Base-by-base conservation (phyloP, 23 tunicate species). In the Styela clava region DNA sequence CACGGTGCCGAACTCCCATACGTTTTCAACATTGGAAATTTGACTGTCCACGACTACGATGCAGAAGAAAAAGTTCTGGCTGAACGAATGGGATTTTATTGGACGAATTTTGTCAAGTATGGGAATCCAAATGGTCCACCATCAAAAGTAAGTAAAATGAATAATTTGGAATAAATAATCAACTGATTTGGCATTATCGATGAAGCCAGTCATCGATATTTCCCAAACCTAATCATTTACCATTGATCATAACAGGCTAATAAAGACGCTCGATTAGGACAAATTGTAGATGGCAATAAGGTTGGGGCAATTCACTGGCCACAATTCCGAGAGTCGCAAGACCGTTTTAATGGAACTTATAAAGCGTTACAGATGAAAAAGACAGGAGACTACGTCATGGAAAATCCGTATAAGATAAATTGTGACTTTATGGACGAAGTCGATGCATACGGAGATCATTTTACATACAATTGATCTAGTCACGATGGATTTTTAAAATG, bases 1-100 rank as follows among this genome's bases (percentile, higher is more conserved):
- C 94, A 88, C 31, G 87, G 84, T 9, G 93, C 87, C 2, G 93
- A 88, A 52, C 52, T 88, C 24, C 89, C 87, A 2, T 88, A 88
- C 36, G 25, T 88, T 31, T 88, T 88, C 37, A 63, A 73, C 52
- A 84, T 88, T 30, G 93, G 69, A 28, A 64, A 61, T 16, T 61
- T 88, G 34, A 88, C 87, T 12, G 69, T n/a, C 2, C 77, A 36
- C 62, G 63, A 83, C 2, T 88, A 37, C 33, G 77, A 77, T 21
- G 34, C 35, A 2, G 29, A 68, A 2, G 93, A 88, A 83, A 33
- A 62, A 78, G 33, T 34, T 16, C 81, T 88, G 22, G 61, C 93
- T 31, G 35, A 83, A 18, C 79, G 87, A 21, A 31, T 88, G 79
- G 78, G 62, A 33, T 35, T 20, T 16, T 84, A 84, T 31, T 84